Conservation (phyloP, 1,140 invertebrate species). For the Trichomalopsis sarcophagae region DNA sequence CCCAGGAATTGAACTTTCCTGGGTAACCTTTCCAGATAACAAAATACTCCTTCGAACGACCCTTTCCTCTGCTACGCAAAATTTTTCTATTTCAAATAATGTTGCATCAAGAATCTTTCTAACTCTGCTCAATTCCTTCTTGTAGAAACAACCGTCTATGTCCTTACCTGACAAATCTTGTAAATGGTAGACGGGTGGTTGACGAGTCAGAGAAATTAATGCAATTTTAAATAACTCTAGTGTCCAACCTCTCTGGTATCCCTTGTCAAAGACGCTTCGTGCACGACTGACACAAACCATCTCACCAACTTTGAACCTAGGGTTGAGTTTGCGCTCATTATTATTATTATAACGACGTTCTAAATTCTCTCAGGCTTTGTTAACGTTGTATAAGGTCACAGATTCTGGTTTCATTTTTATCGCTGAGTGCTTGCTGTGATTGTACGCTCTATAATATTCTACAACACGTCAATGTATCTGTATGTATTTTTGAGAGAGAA, state of each 20-base stretch:
- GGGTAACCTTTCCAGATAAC: not conserved
- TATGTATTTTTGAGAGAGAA: no score
- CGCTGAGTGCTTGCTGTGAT: no score
- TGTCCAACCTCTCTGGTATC: not conserved
- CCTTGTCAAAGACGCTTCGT: not conserved
- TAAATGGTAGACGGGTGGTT: not conserved
- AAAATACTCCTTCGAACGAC: not conserved
- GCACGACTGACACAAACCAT: not conserved
- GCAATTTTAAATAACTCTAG: not conserved
- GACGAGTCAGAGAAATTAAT: not conserved
- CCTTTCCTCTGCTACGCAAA: not conserved
- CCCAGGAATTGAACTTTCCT: not conserved
- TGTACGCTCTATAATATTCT: no score
- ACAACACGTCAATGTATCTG: no score
- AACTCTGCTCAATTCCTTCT: not conserved
- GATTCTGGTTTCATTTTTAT: no score
- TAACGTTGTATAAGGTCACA: no score
- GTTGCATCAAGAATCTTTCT: not conserved
- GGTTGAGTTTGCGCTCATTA: no score
- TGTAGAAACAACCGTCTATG: not conserved
- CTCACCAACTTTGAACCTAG: not conserved
- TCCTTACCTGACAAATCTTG: not conserved
- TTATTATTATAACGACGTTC: no score
- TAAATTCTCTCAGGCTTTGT: no score
- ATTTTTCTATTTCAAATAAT: not conserved